A percentile compares a stretch with the other conserved stretches of the same genome.
Evolutionary conservation across 2,113 vertebrate genomes (phyloP).

Genomic region (Ramphastos sulfuratus): DNA sequence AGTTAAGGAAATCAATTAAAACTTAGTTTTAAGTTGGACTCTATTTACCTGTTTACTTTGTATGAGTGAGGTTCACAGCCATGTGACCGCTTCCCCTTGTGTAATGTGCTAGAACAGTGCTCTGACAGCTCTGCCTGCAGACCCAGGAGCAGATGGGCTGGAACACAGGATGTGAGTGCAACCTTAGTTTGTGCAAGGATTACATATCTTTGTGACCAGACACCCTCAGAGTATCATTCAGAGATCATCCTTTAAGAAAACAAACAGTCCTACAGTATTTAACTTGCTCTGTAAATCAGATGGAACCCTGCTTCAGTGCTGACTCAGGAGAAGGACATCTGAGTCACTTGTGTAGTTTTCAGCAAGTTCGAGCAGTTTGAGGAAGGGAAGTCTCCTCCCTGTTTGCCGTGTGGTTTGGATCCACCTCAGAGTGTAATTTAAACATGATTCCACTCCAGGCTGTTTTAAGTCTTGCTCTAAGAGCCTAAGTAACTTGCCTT

Average conservation of each 20-base stretch:
- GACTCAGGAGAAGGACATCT: not conserved
- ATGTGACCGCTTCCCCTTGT: not conserved
- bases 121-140: not conserved
- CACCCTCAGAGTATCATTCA: not conserved
- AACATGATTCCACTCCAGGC: not conserved
- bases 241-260: not conserved
- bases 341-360: not conserved
- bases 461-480: not conserved
- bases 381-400: not conserved
- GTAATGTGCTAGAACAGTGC: not conserved
- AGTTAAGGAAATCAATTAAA: not conserved
- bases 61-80: not conserved
- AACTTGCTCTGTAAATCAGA: not conserved
- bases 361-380: not conserved
- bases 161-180: not conserved
- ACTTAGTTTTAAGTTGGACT: not conserved
- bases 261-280: not conserved
- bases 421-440: not conserved
- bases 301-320: not conserved
- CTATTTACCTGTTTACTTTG: not conserved
- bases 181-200: not conserved
- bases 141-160: not conserved
- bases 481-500: not conserved
- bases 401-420: not conserved
- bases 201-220: accelerated